phyloP scores from a whole-genome alignment of 2,888 invertebrate genomes.

The Dicyrtoma fusca region DNA sequence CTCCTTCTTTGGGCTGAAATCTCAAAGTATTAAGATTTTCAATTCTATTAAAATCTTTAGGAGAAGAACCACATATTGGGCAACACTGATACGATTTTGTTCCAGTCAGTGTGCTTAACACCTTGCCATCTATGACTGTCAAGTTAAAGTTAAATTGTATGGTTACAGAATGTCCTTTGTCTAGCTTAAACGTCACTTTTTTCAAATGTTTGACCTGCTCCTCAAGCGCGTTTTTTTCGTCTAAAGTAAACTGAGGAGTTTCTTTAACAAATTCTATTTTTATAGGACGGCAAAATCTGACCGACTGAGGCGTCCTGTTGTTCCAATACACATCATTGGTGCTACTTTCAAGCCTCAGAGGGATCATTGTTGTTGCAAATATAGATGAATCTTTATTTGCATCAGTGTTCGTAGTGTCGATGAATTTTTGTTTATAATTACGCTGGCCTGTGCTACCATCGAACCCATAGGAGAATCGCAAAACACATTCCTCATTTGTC shows the following conservation, averaged over 20 bases:
- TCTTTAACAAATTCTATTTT: slow-evolving; percentile 34
- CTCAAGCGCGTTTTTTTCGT: background rate
- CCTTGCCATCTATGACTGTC: slow-evolving; percentile 42
- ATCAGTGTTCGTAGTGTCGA: background rate
- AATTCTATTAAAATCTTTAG: slow-evolving; percentile 24
- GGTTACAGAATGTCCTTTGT: too few relatives aligned
- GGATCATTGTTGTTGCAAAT: slow-evolving; percentile 37
- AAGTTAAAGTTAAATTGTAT: slow-evolving; percentile 6
- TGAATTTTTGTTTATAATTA: slow-evolving; percentile 27
- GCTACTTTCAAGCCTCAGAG: slow-evolving; percentile 7
- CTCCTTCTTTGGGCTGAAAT: slow-evolving; percentile 8
- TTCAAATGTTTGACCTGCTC: too few relatives aligned
- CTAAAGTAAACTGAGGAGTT: background rate
- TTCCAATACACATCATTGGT: slow-evolving; percentile 18
- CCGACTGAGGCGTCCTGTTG: slow-evolving; percentile 31
- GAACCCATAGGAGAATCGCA: slow-evolving; percentile 35
- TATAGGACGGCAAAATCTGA: slow-evolving; percentile 34
- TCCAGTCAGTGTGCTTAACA: slow-evolving; percentile 20
- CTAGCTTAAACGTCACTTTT: too few relatives aligned
- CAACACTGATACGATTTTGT: slow-evolving; percentile 19
- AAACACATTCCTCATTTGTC: too few relatives aligned
- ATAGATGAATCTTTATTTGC: background rate
- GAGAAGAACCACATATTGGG: slow-evolving; percentile 31
- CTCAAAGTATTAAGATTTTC: background rate
- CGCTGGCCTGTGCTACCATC: slow-evolving; percentile 35